phyloP scores from a whole-genome alignment of 2,797 vertebrate species.

The Microctenopoma stevenorrisi region DNA sequence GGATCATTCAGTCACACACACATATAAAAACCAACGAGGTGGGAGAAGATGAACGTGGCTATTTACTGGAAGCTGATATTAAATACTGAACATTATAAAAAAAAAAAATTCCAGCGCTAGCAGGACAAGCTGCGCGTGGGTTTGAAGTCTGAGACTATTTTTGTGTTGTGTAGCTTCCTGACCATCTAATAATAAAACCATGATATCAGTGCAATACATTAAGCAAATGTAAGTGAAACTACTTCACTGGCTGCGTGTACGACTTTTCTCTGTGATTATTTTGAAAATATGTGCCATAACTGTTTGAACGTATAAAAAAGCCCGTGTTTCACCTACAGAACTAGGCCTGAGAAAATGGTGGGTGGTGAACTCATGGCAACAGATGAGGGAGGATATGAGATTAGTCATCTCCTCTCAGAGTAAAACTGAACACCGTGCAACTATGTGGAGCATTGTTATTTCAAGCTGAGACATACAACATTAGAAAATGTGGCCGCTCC shows the following conservation, averaged over 20 bases:
- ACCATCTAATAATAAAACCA: not conserved
- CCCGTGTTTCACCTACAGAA: slow-evolving; percentile 35
- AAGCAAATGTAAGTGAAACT: not conserved
- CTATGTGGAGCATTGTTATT: slow-evolving; percentile 53
- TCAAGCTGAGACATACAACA: slow-evolving; percentile 37
- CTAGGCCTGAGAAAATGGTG: slow-evolving; percentile 57
- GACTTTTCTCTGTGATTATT: not conserved
- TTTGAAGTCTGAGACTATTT: not conserved
- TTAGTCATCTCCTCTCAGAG: slow-evolving; percentile 61
- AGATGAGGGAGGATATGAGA: slow-evolving; percentile 63
- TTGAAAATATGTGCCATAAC: not conserved
- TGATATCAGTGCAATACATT: not conserved
- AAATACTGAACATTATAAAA: not conserved
- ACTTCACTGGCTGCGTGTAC: no score
- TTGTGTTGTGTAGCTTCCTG: not conserved
- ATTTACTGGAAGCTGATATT: not conserved
- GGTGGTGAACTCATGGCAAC: slow-evolving; percentile 57
- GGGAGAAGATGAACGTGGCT: not conserved
- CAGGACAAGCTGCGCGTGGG: not conserved
- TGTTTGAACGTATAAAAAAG: not conserved
- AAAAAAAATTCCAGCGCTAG: not conserved
- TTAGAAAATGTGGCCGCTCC: slow-evolving; percentile 52
- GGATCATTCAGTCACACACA: not conserved
- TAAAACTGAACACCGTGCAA: slow-evolving; percentile 43
- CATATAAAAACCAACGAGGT: not conserved